Evolutionary conservation across 1,140 invertebrate species (phyloP).

Genomic region (Cyclina sinensis): DNA sequence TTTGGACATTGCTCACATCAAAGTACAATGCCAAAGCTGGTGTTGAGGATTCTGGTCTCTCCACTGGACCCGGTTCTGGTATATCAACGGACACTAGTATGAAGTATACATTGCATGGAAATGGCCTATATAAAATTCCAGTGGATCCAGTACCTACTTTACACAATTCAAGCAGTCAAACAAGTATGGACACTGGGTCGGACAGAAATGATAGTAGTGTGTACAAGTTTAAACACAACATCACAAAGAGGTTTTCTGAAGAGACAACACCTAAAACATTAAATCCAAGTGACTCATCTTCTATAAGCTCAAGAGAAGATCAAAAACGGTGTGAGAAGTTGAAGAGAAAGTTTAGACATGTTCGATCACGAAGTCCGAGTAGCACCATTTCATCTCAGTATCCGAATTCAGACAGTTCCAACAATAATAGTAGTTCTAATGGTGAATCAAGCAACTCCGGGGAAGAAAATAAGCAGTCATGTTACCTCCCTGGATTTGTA

Average conservation of each 20-base stretch:
- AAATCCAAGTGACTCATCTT: slow-evolving; percentile 72
- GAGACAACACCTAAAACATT: slow-evolving; percentile 74
- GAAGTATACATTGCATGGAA: slow-evolving; percentile 42
- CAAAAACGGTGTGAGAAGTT: slow-evolving; percentile 64
- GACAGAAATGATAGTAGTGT: slow-evolving; percentile 83
- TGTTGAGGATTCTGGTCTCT: slow-evolving; percentile 42
- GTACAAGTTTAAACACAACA: slow-evolving; percentile 98
- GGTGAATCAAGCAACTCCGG: slow-evolving; percentile 40
- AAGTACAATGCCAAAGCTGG: slow-evolving; percentile 42
- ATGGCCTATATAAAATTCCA: slow-evolving; percentile 65
- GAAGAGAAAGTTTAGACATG: slow-evolving; percentile 64
- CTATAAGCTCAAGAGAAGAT: slow-evolving; percentile 73
- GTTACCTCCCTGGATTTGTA: slow-evolving; percentile 91
- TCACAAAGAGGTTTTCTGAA: slow-evolving; percentile 93
- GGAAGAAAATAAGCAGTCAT: slow-evolving; percentile 17
- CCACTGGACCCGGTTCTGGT: slow-evolving; percentile 56
- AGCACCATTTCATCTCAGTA: slow-evolving; percentile 83
- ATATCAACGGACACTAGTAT: slow-evolving; percentile 15
- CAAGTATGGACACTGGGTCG: slow-evolving; percentile 13
- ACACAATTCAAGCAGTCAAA: slow-evolving; percentile 34
- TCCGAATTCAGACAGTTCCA: slow-evolving; percentile 75
- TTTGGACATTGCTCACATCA: slow-evolving; percentile 63
- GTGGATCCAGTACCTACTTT: slow-evolving; percentile 59
- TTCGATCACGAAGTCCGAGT: slow-evolving; percentile 60
- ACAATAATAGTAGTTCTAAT: slow-evolving; percentile 70